Percentiles rank a stretch among this genome's conserved stretches.
phyloP scores from a whole-genome alignment of 2,797 vertebrate genomes.

The Chelmon rostratus region DNA sequence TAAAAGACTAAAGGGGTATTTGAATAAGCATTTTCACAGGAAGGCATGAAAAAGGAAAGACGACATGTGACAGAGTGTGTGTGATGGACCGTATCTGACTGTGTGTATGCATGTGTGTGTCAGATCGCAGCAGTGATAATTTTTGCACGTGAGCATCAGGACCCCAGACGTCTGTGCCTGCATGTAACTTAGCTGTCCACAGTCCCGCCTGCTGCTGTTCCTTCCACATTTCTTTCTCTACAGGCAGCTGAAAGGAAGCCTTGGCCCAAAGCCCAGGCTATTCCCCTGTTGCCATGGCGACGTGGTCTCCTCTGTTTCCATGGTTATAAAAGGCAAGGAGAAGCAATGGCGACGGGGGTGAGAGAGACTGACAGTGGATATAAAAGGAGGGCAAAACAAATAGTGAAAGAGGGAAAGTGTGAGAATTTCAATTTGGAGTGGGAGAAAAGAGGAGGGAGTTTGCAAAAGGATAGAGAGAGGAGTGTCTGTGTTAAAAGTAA shows the following conservation, averaged over 20 bases:
- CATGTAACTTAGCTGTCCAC: slow-evolving; percentile 71
- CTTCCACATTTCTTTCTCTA: slow-evolving; percentile 59
- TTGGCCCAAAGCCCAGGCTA: slow-evolving; percentile 30
- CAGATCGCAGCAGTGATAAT: slow-evolving; percentile 31
- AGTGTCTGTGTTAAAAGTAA: slow-evolving; percentile 59
- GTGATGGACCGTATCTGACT: background rate
- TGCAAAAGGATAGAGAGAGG: slow-evolving; percentile 26
- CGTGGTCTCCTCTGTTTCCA: slow-evolving; percentile 85
- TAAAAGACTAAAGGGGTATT: background rate
- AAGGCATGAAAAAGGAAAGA: background rate
- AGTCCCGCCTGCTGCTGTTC: slow-evolving; percentile 62
- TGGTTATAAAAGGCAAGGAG: slow-evolving; percentile 81
- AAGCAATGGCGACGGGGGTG: slow-evolving; percentile 69
- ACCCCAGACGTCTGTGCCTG: slow-evolving; percentile 70
- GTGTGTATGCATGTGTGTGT: slow-evolving; percentile 41
- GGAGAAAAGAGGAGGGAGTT: slow-evolving; percentile 59
- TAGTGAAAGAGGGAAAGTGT: slow-evolving; percentile 66
- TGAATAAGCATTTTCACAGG: background rate
- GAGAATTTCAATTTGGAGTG: slow-evolving; percentile 78
- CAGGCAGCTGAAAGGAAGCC: slow-evolving; percentile 71
- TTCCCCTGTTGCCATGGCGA: slow-evolving; percentile 86
- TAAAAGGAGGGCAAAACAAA: slow-evolving; percentile 73
- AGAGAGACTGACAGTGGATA: slow-evolving; percentile 57
- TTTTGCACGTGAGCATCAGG: slow-evolving; percentile 53
- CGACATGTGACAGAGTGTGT: slow-evolving; percentile 2